Evolutionary conservation across 2,113 vertebrate genomes (phyloP).

Genomic region (Casuarius casuarius): DNA sequence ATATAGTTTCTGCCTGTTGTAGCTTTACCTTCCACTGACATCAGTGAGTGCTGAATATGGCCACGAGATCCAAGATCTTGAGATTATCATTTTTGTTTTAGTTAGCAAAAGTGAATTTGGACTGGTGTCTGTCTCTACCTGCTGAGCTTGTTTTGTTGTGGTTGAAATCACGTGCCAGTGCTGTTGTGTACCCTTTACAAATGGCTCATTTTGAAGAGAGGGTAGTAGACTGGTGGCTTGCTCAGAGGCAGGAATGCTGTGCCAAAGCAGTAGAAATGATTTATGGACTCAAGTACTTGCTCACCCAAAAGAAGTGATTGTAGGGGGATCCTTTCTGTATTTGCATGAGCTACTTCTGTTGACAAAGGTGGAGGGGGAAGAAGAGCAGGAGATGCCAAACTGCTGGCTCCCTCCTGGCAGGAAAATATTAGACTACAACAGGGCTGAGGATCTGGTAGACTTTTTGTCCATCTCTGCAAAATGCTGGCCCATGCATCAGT

Average conservation of each 20-base stretch:
- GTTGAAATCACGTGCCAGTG: background rate
- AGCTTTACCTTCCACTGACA: background rate
- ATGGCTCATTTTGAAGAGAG: background rate
- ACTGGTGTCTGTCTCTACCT: background rate
- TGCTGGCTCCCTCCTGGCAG: background rate
- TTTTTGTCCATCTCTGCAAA: background rate
- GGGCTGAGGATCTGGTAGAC: background rate
- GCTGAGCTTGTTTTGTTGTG: background rate
- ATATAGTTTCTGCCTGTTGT: background rate
- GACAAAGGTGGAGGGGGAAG: background rate
- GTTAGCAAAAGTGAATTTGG: background rate
- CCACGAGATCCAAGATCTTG: background rate
- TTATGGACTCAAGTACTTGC: background rate
- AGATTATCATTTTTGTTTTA: background rate
- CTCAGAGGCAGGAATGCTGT: background rate
- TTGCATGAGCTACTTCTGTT: background rate
- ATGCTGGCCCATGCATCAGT: background rate
- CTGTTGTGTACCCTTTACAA: background rate
- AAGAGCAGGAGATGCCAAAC: background rate
- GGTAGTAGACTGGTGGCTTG: background rate
- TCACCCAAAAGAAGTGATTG: background rate
- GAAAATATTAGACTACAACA: background rate
- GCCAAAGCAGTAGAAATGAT: background rate
- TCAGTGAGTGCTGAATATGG: background rate
- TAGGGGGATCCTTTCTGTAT: background rate